Base-by-base conservation (phyloP, 2,797 vertebrate species). In the Euphonia xanthogaster region DNA sequence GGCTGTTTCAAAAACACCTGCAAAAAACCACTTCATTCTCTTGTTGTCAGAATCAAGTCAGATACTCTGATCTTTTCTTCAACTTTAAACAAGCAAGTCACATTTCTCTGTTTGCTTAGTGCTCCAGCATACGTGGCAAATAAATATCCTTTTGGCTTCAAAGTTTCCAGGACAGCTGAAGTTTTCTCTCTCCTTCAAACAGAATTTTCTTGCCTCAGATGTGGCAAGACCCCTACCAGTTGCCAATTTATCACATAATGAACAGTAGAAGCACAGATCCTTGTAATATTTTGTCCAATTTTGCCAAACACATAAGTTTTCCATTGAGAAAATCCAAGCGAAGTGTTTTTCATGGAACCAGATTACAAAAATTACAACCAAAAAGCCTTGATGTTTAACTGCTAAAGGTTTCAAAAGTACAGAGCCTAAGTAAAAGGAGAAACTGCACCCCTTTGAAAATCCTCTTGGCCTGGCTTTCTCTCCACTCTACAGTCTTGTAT, bases 41-140 rank as follows among this genome's bases (percentile, higher is more conserved):
- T 75, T 70, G 63, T 57, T 94, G 65, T 90, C 68, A 86, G 74
- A 66, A 73, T 68, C 63, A 89, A 95, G 63, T 17, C 86, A 50
- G 78, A 96, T 79, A 93, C 61, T 31, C 73, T 63, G 74, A 86
- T 74, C 70, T 97, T 93, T 84, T 33, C 72, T 88, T 94, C 82
- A 60, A 7, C 77, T 92, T 90, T 93, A 94, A 96, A 93, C 93
- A 97, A 83, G 92, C 72, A 95, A 60, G 37, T 71, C 90, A 39
- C 74, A 48, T 86, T 93, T 86, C 80, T 88, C 61, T 93, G 83
- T 94, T 86, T 97, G 93, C 54, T 93, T 91, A 94, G 83, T 62
- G 55, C 63, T 77, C 88, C 48, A 47, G 94, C 74, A 74, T 91
- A 97, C 65, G 70, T 97, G 95, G 93, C 96, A 97, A 95, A 81